phyloP scores from a whole-genome alignment of 2,113 vertebrate genomes.

The Beaufortia kweichowensis region DNA sequence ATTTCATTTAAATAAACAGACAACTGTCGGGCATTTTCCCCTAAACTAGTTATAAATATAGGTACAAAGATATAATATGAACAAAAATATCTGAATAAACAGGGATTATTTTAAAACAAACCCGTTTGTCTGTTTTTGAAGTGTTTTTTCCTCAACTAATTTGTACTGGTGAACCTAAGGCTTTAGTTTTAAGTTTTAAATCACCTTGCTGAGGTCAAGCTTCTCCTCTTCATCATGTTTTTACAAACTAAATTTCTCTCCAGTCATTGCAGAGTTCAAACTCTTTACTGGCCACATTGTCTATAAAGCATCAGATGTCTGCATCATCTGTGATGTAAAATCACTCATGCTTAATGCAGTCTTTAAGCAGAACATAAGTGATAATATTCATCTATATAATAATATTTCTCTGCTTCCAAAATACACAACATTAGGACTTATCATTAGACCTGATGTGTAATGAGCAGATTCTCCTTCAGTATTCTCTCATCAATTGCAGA shows the following conservation, averaged over 20 bases:
- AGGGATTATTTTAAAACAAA: background rate
- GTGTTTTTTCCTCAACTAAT: background rate
- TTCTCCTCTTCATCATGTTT: background rate
- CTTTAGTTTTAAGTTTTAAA: conserved; percentile 6
- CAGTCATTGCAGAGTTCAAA: background rate
- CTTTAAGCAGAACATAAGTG: too few relatives aligned
- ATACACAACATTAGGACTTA: background rate
- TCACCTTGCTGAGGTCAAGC: conserved; percentile 47
- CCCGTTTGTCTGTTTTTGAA: background rate
- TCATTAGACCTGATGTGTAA: too few relatives aligned
- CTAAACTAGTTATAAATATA: background rate
- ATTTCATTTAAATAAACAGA: conserved; percentile 5
- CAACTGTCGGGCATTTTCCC: conserved; percentile 5
- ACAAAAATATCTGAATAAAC: conserved; percentile 12
- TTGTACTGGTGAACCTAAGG: background rate
- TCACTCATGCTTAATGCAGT: too few relatives aligned
- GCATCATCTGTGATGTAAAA: too few relatives aligned
- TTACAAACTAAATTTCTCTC: background rate
- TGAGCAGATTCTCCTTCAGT: too few relatives aligned
- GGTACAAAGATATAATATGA: background rate
- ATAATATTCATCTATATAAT: background rate
- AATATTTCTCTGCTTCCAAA: too few relatives aligned
- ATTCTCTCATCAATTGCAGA: background rate
- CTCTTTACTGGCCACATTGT: background rate
- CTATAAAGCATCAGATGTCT: conserved; percentile 9